Evolutionary conservation across 2,113 vertebrate genomes (phyloP).

Genomic region (Pavo muticus): DNA sequence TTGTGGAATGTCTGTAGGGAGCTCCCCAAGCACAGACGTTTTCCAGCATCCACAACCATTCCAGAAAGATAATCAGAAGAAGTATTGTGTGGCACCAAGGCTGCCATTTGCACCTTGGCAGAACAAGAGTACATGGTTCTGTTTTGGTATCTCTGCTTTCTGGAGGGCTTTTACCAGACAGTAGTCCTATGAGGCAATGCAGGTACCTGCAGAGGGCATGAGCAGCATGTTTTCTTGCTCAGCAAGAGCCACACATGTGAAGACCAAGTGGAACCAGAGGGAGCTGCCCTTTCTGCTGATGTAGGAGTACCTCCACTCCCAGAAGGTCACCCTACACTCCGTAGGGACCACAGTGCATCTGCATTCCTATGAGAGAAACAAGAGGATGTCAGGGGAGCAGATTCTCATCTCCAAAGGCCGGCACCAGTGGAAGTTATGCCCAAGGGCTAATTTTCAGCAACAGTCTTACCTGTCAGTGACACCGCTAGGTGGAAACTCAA

Average conservation of each 20-base stretch:
- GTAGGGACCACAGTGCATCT: not conserved
- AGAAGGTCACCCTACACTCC: not conserved
- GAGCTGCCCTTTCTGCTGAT: not conserved
- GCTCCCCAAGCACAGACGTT: not conserved
- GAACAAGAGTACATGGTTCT: not conserved
- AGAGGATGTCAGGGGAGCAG: not conserved
- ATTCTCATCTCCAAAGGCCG: not conserved
- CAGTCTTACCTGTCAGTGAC: not conserved
- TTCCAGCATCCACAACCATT: slow-evolving; percentile 9
- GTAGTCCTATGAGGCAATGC: not conserved
- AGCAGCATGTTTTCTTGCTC: not conserved
- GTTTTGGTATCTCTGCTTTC: not conserved
- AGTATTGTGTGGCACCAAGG: not conserved
- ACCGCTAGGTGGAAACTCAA: not conserved
- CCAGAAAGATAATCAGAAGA: not conserved
- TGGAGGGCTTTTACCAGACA: not conserved
- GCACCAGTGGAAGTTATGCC: not conserved
- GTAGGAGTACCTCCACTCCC: no score
- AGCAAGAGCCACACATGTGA: not conserved
- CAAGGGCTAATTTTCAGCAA: not conserved
- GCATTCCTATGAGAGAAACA: not conserved
- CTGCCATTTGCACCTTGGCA: not conserved
- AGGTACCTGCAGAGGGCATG: not conserved
- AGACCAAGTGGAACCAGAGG: not conserved
- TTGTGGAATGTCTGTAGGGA: not conserved